A percentile compares a stretch with the other conserved stretches of the same genome.
These are phyloP conservation scores for Pogonomyrmex barbatus DNA, from an alignment of 1,140 invertebrate genomes.

Conservation along the genomic window DNA sequence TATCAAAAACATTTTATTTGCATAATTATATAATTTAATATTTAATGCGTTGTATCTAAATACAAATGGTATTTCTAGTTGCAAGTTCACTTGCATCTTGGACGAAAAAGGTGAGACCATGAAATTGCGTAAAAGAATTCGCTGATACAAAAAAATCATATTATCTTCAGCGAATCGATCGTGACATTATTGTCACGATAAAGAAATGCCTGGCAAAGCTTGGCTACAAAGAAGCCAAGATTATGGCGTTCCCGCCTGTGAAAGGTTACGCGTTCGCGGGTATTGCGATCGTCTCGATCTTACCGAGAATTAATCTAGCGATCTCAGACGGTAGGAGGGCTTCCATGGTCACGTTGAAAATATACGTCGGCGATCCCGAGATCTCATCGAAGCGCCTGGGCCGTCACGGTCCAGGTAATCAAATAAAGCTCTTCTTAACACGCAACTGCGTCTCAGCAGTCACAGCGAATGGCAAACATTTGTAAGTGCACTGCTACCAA, in stretches of 20 bases:
- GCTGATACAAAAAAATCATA: too few relatives aligned
- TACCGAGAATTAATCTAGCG: conserved; percentile 85
- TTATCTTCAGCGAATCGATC: neutral
- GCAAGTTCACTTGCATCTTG: neutral
- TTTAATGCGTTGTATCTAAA: neutral
- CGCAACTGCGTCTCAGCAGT: conserved; percentile 32
- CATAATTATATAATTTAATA: conserved; percentile 8
- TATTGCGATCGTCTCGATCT: conserved; percentile 48
- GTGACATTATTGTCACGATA: neutral
- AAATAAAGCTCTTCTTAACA: neutral
- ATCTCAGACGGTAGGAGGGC: conserved; percentile 84
- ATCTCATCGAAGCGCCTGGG: neutral
- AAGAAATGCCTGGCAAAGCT: neutral
- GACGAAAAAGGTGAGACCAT: neutral
- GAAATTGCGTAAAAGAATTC: neutral
- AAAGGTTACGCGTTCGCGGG: conserved; percentile 15
- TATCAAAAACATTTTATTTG: neutral
- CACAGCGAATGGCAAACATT: conserved; percentile 44
- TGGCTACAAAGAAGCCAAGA: neutral
- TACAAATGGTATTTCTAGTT: neutral
- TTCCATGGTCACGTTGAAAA: conserved; percentile 77
- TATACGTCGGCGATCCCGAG: neutral
- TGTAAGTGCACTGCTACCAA: conserved; percentile 48
- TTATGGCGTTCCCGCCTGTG: conserved; percentile 15
- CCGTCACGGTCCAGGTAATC: too few relatives aligned